Base-by-base conservation (phyloP, 2,797 vertebrate genomes). In the Pagetopsis macropterus region DNA sequence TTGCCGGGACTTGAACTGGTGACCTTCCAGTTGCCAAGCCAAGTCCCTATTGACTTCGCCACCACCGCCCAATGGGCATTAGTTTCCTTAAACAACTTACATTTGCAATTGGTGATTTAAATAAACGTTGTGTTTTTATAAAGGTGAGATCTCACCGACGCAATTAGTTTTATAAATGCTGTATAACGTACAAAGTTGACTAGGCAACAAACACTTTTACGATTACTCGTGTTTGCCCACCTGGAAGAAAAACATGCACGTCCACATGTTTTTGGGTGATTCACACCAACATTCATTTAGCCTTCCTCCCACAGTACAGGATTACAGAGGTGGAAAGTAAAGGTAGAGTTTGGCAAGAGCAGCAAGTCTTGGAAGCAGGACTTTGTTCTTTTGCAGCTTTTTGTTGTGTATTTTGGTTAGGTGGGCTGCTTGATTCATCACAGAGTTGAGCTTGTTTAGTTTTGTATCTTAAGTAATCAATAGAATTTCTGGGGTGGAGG, bases 341-440 rank as follows among this genome's bases (percentile, higher is more conserved):
- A 44, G 27, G 64, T 55, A 55, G 9, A 70, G 13, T 51, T 74
- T 79, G 81, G 64, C 69, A 72, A 58, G 16, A 77, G 69, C 70
- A 76, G 52, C 15, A 37, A 11, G 31, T 55, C 51, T 65, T 49
- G 52, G 50, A 27, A 56, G 54, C n/a, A 60, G 51, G 19, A 48
- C 51, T 58, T 48, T 79, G 56, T 75, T 84, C 16, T 15, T 76
- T 9, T 65, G 37, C 51, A 61, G 21, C 13, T 48, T 44, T 13
- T 48, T 37, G 33, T 37, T 37, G 7, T 21, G 49, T 40, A 23
- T 56, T 69, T 64, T 79, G 23, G 37, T 37, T 64, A 19, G 69
- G 62, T 64, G 56, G 55, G 65, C 66, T 56, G 64, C 4, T 59
- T 72, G 77, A 78, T 50, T 84, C 59, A 84, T 65, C 55, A 33